These are phyloP conservation scores for Aethes cnicana DNA, from an alignment of 2,888 invertebrate genomes.

Conservation along the genomic window DNA sequence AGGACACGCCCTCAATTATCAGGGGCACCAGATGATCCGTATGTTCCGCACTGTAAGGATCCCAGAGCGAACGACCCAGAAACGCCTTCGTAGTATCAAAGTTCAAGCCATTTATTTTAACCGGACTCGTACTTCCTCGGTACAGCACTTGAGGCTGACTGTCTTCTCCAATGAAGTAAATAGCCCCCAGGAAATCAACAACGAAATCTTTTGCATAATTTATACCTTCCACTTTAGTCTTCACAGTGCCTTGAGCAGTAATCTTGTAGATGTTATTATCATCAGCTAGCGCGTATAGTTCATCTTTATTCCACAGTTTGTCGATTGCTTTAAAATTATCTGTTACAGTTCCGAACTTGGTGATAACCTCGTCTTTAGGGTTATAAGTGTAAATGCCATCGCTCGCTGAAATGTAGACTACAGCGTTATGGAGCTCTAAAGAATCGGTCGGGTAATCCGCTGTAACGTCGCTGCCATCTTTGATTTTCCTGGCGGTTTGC, in stretches of 20 bases:
- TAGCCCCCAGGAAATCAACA: conserved; percentile 1
- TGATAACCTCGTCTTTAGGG: neutral
- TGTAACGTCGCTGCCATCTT: conserved; percentile 9
- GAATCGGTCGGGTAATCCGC: conserved; percentile 1
- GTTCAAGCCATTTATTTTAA: conserved; percentile 1
- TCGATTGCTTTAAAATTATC: conserved; percentile 9
- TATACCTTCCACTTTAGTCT: neutral
- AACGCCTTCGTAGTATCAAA: neutral
- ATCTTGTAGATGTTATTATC: conserved; percentile 12
- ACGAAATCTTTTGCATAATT: conserved; percentile 8
- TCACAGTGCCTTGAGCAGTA: neutral
- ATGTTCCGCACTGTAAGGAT: neutral
- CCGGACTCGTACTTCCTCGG: neutral
- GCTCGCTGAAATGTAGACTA: neutral
- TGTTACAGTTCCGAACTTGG: conserved; percentile 6
- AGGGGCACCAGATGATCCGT: neutral
- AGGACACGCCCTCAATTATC: conserved; percentile 4
- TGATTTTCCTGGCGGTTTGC: neutral
- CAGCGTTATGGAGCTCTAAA: neutral
- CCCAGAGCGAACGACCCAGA: neutral
- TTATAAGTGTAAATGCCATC: conserved; percentile 15
- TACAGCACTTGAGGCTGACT: neutral
- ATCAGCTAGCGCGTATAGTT: neutral
- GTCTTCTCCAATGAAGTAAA: neutral
- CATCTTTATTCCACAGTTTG: conserved; percentile 6